Percentiles rank a stretch among this genome's conserved stretches.
phyloP scores from a whole-genome alignment of 2,113 vertebrate species.

The Puma concolor region DNA sequence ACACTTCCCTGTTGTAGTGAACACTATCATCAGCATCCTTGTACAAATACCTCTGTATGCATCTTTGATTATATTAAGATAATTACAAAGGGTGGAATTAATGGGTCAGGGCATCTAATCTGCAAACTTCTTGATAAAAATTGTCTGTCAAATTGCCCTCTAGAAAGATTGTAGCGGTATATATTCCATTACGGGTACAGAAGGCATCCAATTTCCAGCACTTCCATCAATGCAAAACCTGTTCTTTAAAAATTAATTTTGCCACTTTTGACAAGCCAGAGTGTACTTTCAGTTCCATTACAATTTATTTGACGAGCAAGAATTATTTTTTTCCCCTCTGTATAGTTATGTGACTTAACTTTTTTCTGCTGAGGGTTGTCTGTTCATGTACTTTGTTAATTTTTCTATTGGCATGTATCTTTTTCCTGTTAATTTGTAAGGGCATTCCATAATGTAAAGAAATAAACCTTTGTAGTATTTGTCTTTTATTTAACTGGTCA shows the following conservation, averaged over 20 bases:
- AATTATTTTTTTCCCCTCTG: background rate
- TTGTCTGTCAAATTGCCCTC: background rate
- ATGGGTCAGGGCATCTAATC: background rate
- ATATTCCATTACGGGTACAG: background rate
- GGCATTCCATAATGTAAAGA: background rate
- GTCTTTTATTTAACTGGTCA: background rate
- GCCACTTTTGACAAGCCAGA: background rate
- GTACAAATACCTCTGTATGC: background rate
- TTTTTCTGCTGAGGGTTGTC: background rate
- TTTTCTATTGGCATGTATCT: slow-evolving; percentile 19
- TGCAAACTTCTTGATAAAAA: background rate
- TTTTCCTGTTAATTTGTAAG: slow-evolving; percentile 4
- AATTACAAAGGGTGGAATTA: background rate
- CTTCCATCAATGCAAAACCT: background rate
- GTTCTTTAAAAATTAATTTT: background rate
- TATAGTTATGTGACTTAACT: background rate
- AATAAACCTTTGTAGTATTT: background rate
- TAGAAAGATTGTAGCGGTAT: background rate
- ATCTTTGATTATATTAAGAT: slow-evolving; percentile 21
- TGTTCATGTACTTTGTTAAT: background rate
- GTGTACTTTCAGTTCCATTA: background rate
- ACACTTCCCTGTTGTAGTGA: background rate
- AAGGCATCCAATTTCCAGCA: background rate
- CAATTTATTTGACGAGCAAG: slow-evolving; percentile 1
- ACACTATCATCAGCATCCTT: background rate